These are phyloP conservation scores for Oikopleura albicans DNA, from an alignment of 23 tunicate genomes.

Conservation along the genomic window DNA sequence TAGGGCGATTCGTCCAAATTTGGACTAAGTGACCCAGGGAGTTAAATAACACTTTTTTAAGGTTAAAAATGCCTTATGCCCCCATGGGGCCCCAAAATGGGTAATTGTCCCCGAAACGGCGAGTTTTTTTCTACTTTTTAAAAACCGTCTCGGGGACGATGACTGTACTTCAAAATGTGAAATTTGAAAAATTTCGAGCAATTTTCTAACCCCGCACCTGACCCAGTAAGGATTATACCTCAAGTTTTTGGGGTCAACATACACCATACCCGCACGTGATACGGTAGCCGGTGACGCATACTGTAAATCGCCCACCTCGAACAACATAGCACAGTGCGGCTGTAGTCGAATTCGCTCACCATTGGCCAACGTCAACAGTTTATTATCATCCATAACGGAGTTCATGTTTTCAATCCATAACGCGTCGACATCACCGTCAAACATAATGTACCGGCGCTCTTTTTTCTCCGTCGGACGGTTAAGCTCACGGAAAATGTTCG, in stretches of 20 bases:
- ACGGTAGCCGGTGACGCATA: slow-evolving; percentile 99
- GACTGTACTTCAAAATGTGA: too few relatives aligned
- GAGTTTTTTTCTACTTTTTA: too few relatives aligned
- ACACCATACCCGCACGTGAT: slow-evolving; percentile 98
- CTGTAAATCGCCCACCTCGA: slow-evolving; percentile 95
- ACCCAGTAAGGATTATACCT: slow-evolving; percentile 89
- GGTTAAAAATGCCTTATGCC: too few relatives aligned
- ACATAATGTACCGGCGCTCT: slow-evolving; percentile 73
- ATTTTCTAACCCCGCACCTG: too few relatives aligned
- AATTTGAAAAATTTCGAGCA: too few relatives aligned
- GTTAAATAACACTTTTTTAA: too few relatives aligned
- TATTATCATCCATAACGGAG: slow-evolving; percentile 97
- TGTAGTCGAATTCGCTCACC: slow-evolving; percentile 89
- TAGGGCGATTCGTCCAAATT: too few relatives aligned
- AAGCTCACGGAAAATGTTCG: slow-evolving; percentile 76
- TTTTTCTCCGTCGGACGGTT: slow-evolving; percentile 92
- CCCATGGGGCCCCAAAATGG: too few relatives aligned
- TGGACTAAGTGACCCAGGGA: too few relatives aligned
- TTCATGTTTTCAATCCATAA: slow-evolving; percentile 99
- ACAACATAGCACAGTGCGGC: slow-evolving; percentile 74
- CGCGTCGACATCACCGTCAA: slow-evolving; percentile 90
- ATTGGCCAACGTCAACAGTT: slow-evolving; percentile 72
- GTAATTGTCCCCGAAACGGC: too few relatives aligned
- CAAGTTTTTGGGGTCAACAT: slow-evolving; percentile 90
- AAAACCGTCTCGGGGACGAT: too few relatives aligned